Percentiles rank a stretch among this genome's conserved stretches.
Evolutionary conservation across 2,797 vertebrate genomes (phyloP).

Genomic region (Thamnophis elegans): DNA sequence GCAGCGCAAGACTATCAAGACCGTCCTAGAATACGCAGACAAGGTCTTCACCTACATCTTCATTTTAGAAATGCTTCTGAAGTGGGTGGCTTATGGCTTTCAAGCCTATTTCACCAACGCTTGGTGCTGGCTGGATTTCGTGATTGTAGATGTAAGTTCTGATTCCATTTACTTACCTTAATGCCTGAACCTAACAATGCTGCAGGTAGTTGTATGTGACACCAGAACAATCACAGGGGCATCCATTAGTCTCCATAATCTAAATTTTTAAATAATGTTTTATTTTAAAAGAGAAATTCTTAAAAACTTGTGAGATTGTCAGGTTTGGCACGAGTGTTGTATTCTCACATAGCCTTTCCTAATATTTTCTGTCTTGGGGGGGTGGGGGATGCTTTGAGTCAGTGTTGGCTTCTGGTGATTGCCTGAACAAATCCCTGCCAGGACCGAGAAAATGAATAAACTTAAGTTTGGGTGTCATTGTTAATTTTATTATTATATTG

Average conservation of each 20-base stretch:
- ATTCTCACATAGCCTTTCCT: not conserved
- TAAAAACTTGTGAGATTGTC: not conserved
- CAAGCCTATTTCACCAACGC: conserved; percentile 96
- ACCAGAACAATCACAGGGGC: not conserved
- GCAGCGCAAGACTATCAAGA: conserved; percentile 81
- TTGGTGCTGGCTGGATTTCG: conserved; percentile 98
- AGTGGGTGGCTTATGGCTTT: conserved; percentile 98
- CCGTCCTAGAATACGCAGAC: conserved; percentile 90
- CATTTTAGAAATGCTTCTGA: conserved; percentile 96
- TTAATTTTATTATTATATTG: not conserved
- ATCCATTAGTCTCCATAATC: not conserved
- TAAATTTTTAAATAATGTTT: not conserved
- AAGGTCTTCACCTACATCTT: conserved; percentile 97
- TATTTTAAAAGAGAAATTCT: not conserved
- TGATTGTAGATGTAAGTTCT: conserved; percentile 95
- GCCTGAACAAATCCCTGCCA: not conserved
- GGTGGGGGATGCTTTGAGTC: not conserved
- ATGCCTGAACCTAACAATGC: not conserved
- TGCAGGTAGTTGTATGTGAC: not conserved
- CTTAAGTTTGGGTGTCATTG: not conserved
- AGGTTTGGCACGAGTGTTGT: not conserved
- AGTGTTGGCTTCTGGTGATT: not conserved
- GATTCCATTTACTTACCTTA: not conserved
- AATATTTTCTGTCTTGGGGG: not conserved
- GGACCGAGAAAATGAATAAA: not conserved